Evolutionary conservation across 1,140 invertebrate genomes (phyloP).

Genomic region (Mactra quadrangularis): DNA sequence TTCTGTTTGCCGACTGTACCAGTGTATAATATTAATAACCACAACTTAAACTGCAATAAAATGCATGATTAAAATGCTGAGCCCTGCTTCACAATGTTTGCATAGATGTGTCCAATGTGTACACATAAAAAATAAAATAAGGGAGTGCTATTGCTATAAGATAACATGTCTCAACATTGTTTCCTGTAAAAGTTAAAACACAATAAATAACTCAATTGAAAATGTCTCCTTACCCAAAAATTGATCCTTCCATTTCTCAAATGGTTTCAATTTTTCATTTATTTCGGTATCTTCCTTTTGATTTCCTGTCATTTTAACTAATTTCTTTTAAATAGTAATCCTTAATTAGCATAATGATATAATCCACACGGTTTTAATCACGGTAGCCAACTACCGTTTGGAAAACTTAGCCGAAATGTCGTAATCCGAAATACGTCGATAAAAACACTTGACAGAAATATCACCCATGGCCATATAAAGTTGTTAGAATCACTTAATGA

Average conservation of each 20-base stretch:
- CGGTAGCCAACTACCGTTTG: neutral
- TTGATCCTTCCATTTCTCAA: slow-evolving; percentile 25
- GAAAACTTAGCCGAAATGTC: neutral
- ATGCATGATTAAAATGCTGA: too few species aligned
- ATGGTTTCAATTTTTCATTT: slow-evolving; percentile 30
- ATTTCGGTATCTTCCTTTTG: neutral
- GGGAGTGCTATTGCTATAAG: too few species aligned
- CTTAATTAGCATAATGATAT: neutral
- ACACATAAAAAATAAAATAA: too few species aligned
- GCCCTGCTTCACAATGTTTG: too few species aligned
- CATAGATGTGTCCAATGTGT: too few species aligned
- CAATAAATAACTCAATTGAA: too few species aligned
- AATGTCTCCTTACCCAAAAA: slow-evolving; percentile 30
- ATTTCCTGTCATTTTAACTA: neutral
- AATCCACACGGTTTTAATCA: too few species aligned
- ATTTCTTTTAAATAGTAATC: neutral
- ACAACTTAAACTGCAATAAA: too few species aligned
- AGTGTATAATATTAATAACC: too few species aligned
- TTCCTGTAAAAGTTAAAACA: too few species aligned
- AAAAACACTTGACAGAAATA: neutral
- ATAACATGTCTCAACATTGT: too few species aligned
- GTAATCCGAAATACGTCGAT: neutral
- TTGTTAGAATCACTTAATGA: neutral
- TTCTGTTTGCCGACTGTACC: too few species aligned
- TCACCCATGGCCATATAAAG: neutral